Evolutionary conservation across 2,888 invertebrate species (phyloP).

Genomic region (Papilio elwesi): DNA sequence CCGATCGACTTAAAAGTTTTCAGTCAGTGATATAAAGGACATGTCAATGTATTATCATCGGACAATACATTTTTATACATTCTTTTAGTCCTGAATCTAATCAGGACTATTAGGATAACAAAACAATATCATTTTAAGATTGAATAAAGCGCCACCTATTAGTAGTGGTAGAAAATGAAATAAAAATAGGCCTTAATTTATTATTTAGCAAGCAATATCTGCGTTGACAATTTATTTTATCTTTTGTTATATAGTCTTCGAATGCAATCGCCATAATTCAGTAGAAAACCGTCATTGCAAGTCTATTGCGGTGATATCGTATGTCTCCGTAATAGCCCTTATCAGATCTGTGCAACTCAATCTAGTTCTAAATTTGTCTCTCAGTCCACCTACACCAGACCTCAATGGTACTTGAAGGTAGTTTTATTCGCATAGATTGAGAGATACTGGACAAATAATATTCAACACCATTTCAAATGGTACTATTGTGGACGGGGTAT

Average conservation of each 20-base stretch:
- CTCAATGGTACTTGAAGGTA: background rate
- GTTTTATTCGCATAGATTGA: constrained; percentile 7
- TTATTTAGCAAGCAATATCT: background rate
- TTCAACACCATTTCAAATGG: background rate
- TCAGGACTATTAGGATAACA: too few species aligned
- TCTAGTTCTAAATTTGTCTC: constrained; percentile 26
- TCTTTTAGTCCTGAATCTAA: too few species aligned
- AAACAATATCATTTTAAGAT: too few species aligned
- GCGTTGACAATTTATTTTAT: constrained; percentile 21
- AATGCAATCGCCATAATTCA: constrained; percentile 24
- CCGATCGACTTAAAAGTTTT: too few species aligned
- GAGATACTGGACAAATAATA: background rate
- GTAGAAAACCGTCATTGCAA: constrained; percentile 25
- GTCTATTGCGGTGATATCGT: constrained; percentile 23
- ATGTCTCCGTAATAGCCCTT: constrained; percentile 26
- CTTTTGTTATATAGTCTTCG: constrained; percentile 2
- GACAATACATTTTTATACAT: too few species aligned
- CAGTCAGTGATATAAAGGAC: too few species aligned
- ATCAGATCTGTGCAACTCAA: constrained; percentile 30
- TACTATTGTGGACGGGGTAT: background rate
- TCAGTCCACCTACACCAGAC: constrained; percentile 23
- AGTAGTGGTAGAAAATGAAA: too few species aligned
- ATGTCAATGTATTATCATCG: too few species aligned
- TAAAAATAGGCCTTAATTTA: background rate
- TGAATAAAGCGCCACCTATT: too few species aligned